Conservation (phyloP, 2,797 vertebrate genomes). For the Denticeps clupeoides region DNA sequence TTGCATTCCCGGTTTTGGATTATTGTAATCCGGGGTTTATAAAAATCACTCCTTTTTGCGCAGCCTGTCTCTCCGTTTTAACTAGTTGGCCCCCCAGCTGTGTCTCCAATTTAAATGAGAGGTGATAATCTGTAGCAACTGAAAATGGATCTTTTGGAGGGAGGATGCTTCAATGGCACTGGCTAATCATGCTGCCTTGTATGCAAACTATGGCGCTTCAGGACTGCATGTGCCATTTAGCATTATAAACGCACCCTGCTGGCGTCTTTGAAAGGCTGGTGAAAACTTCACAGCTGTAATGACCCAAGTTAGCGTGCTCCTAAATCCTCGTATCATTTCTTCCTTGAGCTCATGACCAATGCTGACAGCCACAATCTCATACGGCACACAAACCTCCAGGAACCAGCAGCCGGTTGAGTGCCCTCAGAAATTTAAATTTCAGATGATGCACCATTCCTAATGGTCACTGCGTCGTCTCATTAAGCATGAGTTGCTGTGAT, state of each 20-base stretch:
- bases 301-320: slow-evolving; percentile 41
- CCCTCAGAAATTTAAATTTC: neutral
- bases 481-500: no score
- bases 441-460: slow-evolving; percentile 19
- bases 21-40: slow-evolving; percentile 47
- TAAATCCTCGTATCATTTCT: slow-evolving; percentile 41
- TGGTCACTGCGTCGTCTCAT: no score
- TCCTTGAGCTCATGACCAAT: slow-evolving; percentile 21
- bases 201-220: slow-evolving; percentile 38
- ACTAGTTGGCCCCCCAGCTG: slow-evolving; percentile 16
- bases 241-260: slow-evolving; percentile 47
- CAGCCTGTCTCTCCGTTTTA: slow-evolving; percentile 29
- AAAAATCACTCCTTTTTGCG: slow-evolving; percentile 43
- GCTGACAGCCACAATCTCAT: slow-evolving; percentile 33
- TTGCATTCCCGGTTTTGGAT: slow-evolving; percentile 35
- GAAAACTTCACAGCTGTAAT: slow-evolving; percentile 37
- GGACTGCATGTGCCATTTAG: slow-evolving; percentile 56
- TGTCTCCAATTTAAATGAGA: neutral
- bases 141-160: slow-evolving; percentile 1
- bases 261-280: slow-evolving; percentile 32
- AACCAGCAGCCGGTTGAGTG: slow-evolving; percentile 13
- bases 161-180: slow-evolving; percentile 3
- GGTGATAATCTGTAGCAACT: neutral
- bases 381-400: slow-evolving; percentile 9
- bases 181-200: slow-evolving; percentile 45